Conservation (phyloP, 1,140 invertebrate genomes). For the Papilio glaucus region DNA sequence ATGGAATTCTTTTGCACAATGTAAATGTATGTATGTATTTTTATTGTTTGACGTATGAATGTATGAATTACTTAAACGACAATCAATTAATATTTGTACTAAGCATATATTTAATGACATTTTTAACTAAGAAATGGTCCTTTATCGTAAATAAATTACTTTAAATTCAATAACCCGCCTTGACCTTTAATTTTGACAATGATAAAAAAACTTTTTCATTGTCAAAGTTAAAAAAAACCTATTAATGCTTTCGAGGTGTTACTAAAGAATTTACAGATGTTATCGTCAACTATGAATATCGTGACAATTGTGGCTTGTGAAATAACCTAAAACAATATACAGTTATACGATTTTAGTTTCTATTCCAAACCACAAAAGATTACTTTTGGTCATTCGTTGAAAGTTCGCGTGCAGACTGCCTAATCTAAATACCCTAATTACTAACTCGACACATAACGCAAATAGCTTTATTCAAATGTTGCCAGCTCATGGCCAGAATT, state of each 20-base stretch:
- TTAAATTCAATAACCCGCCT: conserved; percentile 27
- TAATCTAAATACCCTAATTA: conserved; percentile 35
- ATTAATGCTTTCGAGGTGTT: conserved; percentile 34
- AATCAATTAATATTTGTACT: too few relatives aligned
- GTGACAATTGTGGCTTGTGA: neutral
- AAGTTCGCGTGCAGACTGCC: conserved; percentile 15
- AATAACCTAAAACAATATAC: conserved; percentile 6
- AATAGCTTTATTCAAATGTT: conserved; percentile 33
- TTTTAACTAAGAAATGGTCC: too few relatives aligned
- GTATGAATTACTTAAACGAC: too few relatives aligned
- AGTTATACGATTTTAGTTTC: neutral
- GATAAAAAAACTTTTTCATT: conserved; percentile 3
- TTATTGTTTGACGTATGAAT: too few relatives aligned
- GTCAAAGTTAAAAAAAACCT: conserved; percentile 9
- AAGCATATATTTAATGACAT: too few relatives aligned
- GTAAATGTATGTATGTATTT: too few relatives aligned
- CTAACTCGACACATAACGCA: conserved; percentile 33
- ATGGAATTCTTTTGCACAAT: too few relatives aligned
- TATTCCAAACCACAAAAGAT: neutral
- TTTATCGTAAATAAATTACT: conserved; percentile 33
- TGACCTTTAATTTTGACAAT: conserved; percentile 15
- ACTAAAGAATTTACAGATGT: conserved; percentile 35
- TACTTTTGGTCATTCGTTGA: neutral
- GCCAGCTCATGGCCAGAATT: neutral
- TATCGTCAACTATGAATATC: conserved; percentile 26